Percentiles rank a stretch among this genome's conserved stretches.
Evolutionary conservation across 2,888 invertebrate genomes (phyloP).

Genomic region (Omphaloscelis lunosa): DNA sequence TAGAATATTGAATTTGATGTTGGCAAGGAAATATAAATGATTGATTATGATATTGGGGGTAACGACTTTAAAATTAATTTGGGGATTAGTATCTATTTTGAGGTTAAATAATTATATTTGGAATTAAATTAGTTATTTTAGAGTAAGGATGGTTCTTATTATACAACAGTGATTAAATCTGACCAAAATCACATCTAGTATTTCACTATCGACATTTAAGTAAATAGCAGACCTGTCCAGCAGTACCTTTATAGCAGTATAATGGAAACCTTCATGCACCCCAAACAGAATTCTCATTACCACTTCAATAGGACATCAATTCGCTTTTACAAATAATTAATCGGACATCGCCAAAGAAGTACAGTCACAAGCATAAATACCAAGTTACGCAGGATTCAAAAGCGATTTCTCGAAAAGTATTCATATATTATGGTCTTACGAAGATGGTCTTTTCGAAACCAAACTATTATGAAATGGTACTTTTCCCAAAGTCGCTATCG

Average conservation of each 20-base stretch:
- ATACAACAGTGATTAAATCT: not conserved
- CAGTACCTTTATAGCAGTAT: not conserved
- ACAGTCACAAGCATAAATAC: not conserved
- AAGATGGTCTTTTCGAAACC: not conserved
- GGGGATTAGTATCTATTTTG: too few relatives aligned
- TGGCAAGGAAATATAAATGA: too few relatives aligned
- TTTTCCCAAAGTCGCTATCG: not conserved
- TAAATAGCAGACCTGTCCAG: not conserved
- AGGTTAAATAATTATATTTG: too few relatives aligned
- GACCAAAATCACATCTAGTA: not conserved
- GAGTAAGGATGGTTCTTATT: too few relatives aligned
- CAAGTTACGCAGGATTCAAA: not conserved
- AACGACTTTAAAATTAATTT: too few relatives aligned
- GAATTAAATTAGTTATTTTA: too few relatives aligned
- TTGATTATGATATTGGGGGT: too few relatives aligned
- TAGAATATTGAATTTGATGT: too few relatives aligned
- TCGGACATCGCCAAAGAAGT: slow-evolving; percentile 35
- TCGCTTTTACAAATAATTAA: slow-evolving; percentile 39
- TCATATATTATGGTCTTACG: too few relatives aligned
- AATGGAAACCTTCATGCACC: slow-evolving; percentile 23
- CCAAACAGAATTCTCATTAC: slow-evolving; percentile 38
- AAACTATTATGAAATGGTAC: not conserved
- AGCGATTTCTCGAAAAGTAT: not conserved
- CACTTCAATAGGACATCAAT: slow-evolving; percentile 14
- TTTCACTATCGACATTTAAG: not conserved